Evolutionary conservation across 1,140 invertebrate genomes (phyloP).

Genomic region (Drosophila truncata): DNA sequence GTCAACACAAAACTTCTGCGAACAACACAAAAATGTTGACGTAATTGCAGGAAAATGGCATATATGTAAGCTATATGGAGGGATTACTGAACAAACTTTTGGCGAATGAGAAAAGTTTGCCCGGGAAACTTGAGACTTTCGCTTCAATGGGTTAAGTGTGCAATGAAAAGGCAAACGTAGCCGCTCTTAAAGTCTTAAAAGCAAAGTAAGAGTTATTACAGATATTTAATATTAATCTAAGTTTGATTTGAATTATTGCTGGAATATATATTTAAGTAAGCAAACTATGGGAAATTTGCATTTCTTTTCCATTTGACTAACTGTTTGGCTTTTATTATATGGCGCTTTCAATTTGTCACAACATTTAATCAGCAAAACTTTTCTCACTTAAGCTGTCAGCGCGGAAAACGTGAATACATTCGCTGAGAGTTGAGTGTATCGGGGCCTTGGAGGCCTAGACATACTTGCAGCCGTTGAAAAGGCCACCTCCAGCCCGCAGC

Average conservation of each 20-base stretch:
- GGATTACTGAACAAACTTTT: conserved; percentile 32
- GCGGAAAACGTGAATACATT: conserved; percentile 65
- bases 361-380: conserved; percentile 80
- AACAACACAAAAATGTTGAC: conserved; percentile 61
- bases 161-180: conserved; percentile 15
- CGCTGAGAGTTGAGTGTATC: not conserved
- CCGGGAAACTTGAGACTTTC: conserved; percentile 18
- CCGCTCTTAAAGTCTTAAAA: not conserved
- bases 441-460: conserved; percentile 22
- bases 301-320: not conserved
- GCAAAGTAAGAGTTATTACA: not conserved
- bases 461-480: conserved; percentile 33
- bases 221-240: not conserved
- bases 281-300: not conserved
- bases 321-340: conserved; percentile 3
- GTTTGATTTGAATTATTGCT: not conserved
- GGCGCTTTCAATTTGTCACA: conserved; percentile 74
- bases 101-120: conserved; percentile 52
- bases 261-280: not conserved
- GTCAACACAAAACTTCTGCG: conserved; percentile 73
- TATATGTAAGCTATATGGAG: conserved; percentile 51
- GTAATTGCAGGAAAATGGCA: conserved; percentile 75
- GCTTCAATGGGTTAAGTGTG: conserved; percentile 27
- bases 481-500: conserved; percentile 42
- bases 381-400: conserved; percentile 82